phyloP scores from a whole-genome alignment of 2,797 vertebrate genomes.

The Scleropages formosus region DNA sequence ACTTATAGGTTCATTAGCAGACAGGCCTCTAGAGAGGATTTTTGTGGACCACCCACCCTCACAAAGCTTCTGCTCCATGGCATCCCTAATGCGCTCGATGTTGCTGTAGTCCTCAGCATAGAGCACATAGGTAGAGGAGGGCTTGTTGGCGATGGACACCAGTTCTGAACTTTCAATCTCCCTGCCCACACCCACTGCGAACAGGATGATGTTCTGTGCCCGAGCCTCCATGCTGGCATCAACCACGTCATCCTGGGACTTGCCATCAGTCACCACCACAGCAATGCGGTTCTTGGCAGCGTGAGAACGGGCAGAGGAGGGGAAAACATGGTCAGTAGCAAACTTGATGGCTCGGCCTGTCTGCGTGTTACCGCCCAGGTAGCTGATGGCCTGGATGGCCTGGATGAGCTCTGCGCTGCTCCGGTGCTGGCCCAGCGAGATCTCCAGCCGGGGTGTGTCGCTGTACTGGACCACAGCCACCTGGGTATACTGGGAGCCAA shows the following conservation, averaged over 20 bases:
- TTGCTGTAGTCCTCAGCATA: slow-evolving; percentile 75
- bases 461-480: slow-evolving; percentile 78
- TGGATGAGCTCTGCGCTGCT: slow-evolving; percentile 58
- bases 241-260: slow-evolving; percentile 77
- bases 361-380: slow-evolving; percentile 78
- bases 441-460: slow-evolving; percentile 73
- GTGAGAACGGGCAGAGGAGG: slow-evolving; percentile 56
- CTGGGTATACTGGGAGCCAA: slow-evolving; percentile 71
- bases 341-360: slow-evolving; percentile 77
- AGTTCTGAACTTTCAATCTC: slow-evolving; percentile 75
- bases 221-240: slow-evolving; percentile 68
- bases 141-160: slow-evolving; percentile 71
- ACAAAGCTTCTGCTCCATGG: slow-evolving; percentile 78
- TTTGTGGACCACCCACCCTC: slow-evolving; percentile 60
- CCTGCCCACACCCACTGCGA: slow-evolving; percentile 75
- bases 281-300: slow-evolving; percentile 72
- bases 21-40: not conserved
- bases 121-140: slow-evolving; percentile 68
- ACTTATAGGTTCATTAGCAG: not conserved
- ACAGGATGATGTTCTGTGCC: slow-evolving; percentile 66
- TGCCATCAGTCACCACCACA: slow-evolving; percentile 76
- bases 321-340: slow-evolving; percentile 71
- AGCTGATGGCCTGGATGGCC: slow-evolving; percentile 63
- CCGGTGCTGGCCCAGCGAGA: slow-evolving; percentile 66
- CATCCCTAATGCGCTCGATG: slow-evolving; percentile 70